Evolutionary conservation across 2,888 invertebrate species (phyloP), one percentile per base, ranked within the genome.

Genomic region (Melipona bicolor): DNA sequence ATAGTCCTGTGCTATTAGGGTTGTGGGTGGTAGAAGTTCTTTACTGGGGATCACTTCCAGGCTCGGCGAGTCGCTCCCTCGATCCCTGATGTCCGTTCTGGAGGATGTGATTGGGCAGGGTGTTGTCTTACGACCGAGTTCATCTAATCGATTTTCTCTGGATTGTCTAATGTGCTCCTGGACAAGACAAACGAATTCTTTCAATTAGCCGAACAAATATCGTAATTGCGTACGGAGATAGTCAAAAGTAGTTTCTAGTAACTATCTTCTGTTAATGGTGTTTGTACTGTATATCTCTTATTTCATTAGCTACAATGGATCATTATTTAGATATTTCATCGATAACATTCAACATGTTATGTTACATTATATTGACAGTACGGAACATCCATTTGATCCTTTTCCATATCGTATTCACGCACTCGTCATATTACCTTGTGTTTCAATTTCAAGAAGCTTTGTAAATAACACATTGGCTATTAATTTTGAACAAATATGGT

Each of bases 141-240:
- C 96, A 93, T 98, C 97, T 82, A 98, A 95, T 61, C 97, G 96
- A 90, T 97, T 97, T 93, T 98, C 98, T 79, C 97, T 96, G 0
- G 98, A 98, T 91, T 97, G 97, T 11, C 97, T 95, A 91, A 97
- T 96, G 94, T 97, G 96, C 90, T 97, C 97, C 97, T 97, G 95
- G 2, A 86, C 24, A 81, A 64, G 73, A 54, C 27, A 84, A 70
- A 77, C 70, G 59, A 59, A 82, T 82, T 70, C 73, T 54, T 65
- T 77, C 69, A 54, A 83, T 83, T 73, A 82, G 64, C 11, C 32
- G 52, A 19, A 21, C 24, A 71, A 81, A 76, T 27, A 68, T 81
- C 17, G 62, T 1, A 21, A 68, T 67, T 50, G 4, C 61, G 0
- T 27, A 24, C 6, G 19, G 9, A 11, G 43, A 19, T n/a, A 6